Conservation (phyloP, 2,888 invertebrate species). For the Cantharis lateralis region DNA sequence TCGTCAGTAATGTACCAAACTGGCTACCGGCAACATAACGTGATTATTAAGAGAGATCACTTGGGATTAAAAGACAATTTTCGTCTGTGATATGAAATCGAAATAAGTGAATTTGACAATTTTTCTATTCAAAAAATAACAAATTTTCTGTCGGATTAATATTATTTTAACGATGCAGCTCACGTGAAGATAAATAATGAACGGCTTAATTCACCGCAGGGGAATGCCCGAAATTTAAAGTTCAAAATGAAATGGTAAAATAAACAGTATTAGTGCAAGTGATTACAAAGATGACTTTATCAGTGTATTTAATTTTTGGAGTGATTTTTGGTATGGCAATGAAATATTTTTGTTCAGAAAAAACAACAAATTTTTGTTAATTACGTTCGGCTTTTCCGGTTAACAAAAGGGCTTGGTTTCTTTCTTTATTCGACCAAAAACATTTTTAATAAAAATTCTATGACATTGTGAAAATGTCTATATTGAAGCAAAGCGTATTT, state of each 20-base stretch:
- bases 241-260: not conserved
- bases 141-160: not conserved
- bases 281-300: not conserved
- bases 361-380: not conserved
- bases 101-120: not conserved
- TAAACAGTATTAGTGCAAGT: not conserved
- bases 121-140: not conserved
- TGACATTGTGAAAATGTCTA: not conserved
- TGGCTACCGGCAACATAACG: slow-evolving; percentile 1
- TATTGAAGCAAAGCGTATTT: not conserved
- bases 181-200: not conserved
- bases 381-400: not conserved
- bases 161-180: not conserved
- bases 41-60: not conserved
- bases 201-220: not conserved
- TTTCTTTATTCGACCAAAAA: not conserved
- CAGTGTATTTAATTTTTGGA: not conserved
- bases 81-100: not conserved
- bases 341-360: not conserved
- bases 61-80: not conserved
- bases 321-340: not conserved
- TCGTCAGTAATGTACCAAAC: not conserved
- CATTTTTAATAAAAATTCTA: not conserved
- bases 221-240: not conserved
- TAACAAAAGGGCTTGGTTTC: not conserved